Conservation (phyloP, 2,888 invertebrate species). For the Scaptomyza cyrtandrae region DNA sequence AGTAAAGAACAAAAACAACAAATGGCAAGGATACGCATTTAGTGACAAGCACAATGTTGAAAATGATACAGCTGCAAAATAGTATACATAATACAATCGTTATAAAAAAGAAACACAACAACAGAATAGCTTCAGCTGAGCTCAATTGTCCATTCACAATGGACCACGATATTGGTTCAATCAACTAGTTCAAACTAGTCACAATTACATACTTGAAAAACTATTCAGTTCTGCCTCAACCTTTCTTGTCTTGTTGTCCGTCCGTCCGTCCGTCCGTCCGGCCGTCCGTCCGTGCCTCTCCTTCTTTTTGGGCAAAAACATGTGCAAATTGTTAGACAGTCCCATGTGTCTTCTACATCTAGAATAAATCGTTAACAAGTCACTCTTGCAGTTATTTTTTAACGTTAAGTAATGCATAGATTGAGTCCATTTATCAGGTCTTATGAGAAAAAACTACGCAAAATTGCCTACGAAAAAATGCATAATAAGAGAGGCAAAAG, state of each 20-base stretch:
- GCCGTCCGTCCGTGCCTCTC: no score
- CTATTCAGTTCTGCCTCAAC: conserved; percentile 9
- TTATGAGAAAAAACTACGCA: no score
- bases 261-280: no score
- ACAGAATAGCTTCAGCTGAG: conserved; percentile 8
- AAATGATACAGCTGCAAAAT: conserved; percentile 30
- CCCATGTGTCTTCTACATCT: neutral
- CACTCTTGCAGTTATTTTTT: neutral
- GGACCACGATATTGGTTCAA: conserved; percentile 32
- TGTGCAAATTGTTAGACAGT: neutral
- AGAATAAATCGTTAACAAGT: neutral
- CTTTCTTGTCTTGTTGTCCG: neutral
- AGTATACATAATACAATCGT: conserved; percentile 30
- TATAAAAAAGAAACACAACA: conserved; percentile 22
- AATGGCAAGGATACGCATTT: conserved; percentile 60
- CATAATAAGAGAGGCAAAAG: no score
- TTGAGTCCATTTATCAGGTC: no score
- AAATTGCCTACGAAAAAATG: no score
- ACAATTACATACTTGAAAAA: conserved; percentile 14
- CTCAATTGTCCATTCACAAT: conserved; percentile 20
- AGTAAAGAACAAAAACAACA: conserved; percentile 4
- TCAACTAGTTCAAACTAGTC: conserved; percentile 16
- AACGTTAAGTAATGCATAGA: neutral
- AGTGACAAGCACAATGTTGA: conserved; percentile 50
- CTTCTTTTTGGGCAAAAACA: neutral